Evolutionary conservation across 2,888 invertebrate genomes (phyloP).

Genomic region (Orthonevra nobilis): DNA sequence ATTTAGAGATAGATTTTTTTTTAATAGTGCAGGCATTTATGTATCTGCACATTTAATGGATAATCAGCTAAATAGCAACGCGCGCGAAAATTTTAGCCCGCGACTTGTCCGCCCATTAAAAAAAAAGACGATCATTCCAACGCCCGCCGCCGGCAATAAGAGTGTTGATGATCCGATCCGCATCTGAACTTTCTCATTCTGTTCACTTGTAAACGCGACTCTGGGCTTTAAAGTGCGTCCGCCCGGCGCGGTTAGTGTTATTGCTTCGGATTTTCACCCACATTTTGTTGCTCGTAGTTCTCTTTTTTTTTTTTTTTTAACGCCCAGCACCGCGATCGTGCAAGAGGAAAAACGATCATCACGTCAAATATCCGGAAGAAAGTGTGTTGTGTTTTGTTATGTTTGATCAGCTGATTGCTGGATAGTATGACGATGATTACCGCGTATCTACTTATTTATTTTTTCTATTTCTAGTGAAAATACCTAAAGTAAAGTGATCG

Average conservation of each 20-base stretch:
- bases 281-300: not conserved
- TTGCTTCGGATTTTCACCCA: slow-evolving; percentile 26
- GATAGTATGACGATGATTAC: slow-evolving; percentile 22
- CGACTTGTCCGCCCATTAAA: slow-evolving; percentile 31
- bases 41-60: not conserved
- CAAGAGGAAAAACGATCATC: slow-evolving; percentile 35
- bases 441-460: slow-evolving; percentile 30
- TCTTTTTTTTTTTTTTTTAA: not conserved
- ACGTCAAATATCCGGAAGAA: slow-evolving; percentile 52
- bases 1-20: not conserved
- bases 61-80: slow-evolving; percentile 7
- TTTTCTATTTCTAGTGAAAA: slow-evolving; percentile 55
- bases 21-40: slow-evolving; percentile 2
- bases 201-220: slow-evolving; percentile 34
- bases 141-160: not conserved
- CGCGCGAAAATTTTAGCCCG: slow-evolving; percentile 30
- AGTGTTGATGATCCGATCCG: not conserved
- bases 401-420: slow-evolving; percentile 49
- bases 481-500: slow-evolving; percentile 49
- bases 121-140: not conserved
- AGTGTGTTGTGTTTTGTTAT: slow-evolving; percentile 50
- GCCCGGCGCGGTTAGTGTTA: too few relatives aligned
- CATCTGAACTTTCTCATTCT: slow-evolving; percentile 2
- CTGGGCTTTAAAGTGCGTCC: slow-evolving; percentile 32
- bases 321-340: slow-evolving; percentile 5